phyloP scores from a whole-genome alignment of 1,140 invertebrate species.

The Odontomachus brunneus region DNA sequence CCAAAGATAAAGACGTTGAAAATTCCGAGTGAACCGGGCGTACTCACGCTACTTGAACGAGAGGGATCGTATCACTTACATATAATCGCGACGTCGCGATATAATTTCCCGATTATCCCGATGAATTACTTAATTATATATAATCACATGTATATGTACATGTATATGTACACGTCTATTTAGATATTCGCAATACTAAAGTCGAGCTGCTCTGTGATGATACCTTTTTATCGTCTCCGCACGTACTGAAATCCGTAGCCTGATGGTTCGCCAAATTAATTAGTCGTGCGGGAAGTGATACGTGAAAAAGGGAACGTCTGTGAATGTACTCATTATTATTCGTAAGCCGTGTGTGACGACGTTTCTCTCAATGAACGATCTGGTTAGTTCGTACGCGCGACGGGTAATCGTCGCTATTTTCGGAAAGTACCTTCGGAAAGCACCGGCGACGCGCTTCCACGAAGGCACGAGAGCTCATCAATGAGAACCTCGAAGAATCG shows the following conservation, averaged over 20 bases:
- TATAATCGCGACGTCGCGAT: no score
- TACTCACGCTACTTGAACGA: neutral
- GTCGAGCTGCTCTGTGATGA: neutral
- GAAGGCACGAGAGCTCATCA: slow-evolving; percentile 64
- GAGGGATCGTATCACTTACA: no score
- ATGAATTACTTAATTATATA: neutral
- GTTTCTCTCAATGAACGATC: slow-evolving; percentile 9
- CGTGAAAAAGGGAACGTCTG: neutral
- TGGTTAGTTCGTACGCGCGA: neutral
- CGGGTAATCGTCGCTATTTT: slow-evolving; percentile 46
- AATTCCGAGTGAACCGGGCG: neutral
- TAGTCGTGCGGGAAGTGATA: neutral
- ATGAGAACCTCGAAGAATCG: slow-evolving; percentile 82
- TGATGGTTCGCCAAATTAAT: neutral
- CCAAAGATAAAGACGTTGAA: neutral
- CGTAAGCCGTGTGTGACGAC: neutral
- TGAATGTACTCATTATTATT: neutral
- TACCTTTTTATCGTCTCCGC: neutral
- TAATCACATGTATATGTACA: neutral
- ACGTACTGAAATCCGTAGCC: neutral
- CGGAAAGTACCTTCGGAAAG: slow-evolving; percentile 2
- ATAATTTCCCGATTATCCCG: no score
- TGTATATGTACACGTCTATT: neutral
- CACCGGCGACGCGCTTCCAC: slow-evolving; percentile 19
- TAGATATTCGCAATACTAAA: neutral